These are phyloP conservation scores for Strigops habroptila DNA, from an alignment of 2,113 vertebrate species.

Conservation along the genomic window DNA sequence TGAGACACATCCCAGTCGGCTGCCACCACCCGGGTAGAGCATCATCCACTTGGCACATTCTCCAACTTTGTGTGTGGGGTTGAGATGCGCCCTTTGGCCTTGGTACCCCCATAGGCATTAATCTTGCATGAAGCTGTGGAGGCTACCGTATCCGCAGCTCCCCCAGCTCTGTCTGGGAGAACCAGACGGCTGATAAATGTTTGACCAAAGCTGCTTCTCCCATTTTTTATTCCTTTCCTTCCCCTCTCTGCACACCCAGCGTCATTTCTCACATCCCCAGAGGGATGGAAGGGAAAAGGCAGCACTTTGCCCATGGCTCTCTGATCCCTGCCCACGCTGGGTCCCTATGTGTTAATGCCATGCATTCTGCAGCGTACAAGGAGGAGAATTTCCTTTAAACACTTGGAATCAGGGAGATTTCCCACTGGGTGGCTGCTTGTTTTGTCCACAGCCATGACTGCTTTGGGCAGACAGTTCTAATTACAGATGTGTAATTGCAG, in stretches of 20 bases:
- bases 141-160: not conserved
- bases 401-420: not conserved
- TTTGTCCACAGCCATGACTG: not conserved
- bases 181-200: not conserved
- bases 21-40: not conserved
- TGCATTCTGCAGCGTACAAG: accelerated
- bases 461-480: not conserved
- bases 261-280: not conserved
- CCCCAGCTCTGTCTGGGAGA: not conserved
- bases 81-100: not conserved
- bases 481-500: not conserved
- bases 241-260: not conserved
- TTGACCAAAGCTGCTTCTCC: not conserved
- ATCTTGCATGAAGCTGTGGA: not conserved
- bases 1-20: accelerated
- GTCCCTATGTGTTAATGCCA: accelerated
- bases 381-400: not conserved
- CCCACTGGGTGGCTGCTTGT: not conserved
- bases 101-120: not conserved
- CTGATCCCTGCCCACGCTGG: accelerated
- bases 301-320: not conserved
- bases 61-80: not conserved
- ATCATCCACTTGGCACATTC: no score
- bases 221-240: not conserved
- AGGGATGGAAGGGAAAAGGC: not conserved